Evolutionary conservation across 2,113 vertebrate genomes (phyloP).

Genomic region (Hippocampus barbouri): DNA sequence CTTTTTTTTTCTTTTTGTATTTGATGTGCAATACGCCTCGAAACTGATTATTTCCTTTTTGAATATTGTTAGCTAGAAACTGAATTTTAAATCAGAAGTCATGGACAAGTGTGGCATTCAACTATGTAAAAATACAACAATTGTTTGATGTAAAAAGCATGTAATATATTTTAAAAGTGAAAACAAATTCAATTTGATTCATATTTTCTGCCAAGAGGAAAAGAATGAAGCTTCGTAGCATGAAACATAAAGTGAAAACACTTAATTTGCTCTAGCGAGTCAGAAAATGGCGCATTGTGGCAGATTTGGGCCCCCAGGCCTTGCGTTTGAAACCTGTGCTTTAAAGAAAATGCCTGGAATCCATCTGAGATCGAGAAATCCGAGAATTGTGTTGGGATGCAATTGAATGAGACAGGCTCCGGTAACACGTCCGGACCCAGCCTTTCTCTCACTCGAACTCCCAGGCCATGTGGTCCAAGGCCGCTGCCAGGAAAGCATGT

Average conservation of each 20-base stretch:
- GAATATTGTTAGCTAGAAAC: no score
- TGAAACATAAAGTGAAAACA: neutral
- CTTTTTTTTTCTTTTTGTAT: no score
- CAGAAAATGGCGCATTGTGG: neutral
- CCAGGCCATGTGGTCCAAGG: conserved; percentile 67
- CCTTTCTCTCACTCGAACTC: conserved; percentile 65
- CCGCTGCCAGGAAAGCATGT: conserved; percentile 69
- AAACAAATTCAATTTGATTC: no score
- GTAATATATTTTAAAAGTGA: no score
- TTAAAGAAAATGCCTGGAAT: conserved; percentile 60
- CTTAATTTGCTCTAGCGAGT: neutral
- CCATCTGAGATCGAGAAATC: conserved; percentile 63
- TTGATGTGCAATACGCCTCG: no score
- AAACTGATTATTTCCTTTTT: no score
- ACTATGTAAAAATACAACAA: no score
- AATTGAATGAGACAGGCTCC: conserved; percentile 59
- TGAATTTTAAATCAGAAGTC: no score
- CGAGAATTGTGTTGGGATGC: conserved; percentile 52
- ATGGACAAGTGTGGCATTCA: no score
- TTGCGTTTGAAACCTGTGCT: neutral
- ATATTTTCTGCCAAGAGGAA: no score
- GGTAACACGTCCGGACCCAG: conserved; percentile 64
- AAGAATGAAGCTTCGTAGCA: no score
- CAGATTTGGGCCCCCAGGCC: neutral
- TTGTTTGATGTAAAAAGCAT: no score